Percentiles rank a stretch among this genome's conserved stretches.
These are phyloP conservation scores for Micromussa lordhowensis DNA, from an alignment of 92 coral and sea anemone species.

Conservation along the genomic window DNA sequence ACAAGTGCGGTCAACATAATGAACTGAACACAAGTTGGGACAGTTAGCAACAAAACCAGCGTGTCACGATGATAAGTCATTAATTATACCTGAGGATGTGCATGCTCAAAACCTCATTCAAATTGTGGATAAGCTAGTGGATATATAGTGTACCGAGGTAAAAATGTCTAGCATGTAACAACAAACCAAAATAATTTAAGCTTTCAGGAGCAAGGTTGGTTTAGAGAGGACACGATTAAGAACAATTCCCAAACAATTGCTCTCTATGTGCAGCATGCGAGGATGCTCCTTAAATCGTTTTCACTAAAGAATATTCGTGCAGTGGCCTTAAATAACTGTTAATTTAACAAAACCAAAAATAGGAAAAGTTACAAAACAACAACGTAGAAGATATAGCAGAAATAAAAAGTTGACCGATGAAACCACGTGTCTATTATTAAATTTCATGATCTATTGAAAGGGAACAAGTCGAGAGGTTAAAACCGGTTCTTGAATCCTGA, in stretches of 20 bases:
- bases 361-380: background rate
- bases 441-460: background rate
- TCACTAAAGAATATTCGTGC: background rate
- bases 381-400: background rate
- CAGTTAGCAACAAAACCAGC: too few relatives aligned
- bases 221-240: too few relatives aligned
- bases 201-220: too few relatives aligned
- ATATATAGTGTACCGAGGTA: too few relatives aligned
- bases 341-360: background rate
- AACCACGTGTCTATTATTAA: too few relatives aligned
- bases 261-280: too few relatives aligned
- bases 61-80: background rate
- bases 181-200: too few relatives aligned
- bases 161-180: too few relatives aligned
- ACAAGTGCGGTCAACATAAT: too few relatives aligned
- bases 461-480: background rate
- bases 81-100: background rate
- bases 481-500: background rate
- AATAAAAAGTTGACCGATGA: background rate
- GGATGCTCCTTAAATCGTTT: too few relatives aligned
- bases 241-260: too few relatives aligned
- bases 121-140: background rate
- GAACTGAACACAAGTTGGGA: too few relatives aligned
- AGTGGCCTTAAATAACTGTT: background rate
- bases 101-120: background rate